Evolutionary conservation across 2,113 vertebrate genomes (phyloP).

Genomic region (Cyprinodon variegatus): DNA sequence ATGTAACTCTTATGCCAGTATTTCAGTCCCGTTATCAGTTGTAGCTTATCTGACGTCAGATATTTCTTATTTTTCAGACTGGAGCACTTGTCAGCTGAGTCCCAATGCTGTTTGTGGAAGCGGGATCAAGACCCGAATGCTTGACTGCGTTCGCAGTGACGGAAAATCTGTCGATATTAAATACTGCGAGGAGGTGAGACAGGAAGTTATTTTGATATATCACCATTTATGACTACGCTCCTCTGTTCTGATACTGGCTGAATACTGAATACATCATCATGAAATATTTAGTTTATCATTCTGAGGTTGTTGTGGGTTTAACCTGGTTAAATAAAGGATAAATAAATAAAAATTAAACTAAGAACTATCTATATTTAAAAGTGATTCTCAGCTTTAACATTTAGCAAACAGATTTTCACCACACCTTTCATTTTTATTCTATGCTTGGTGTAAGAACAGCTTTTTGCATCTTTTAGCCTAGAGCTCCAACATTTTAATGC

Average conservation of each 20-base stretch:
- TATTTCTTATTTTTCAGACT: conserved; percentile 81
- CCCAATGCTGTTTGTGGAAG: conserved; percentile 92
- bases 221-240: not conserved
- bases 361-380: too few species aligned
- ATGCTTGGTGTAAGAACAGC: conserved; percentile 37
- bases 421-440: conserved; percentile 56
- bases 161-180: conserved; percentile 94
- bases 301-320: conserved; percentile 37
- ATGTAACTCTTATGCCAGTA: not conserved
- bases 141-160: conserved; percentile 96
- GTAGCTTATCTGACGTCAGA: not conserved
- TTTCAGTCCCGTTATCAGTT: not conserved
- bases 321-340: too few species aligned
- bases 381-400: conserved; percentile 54
- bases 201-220: not conserved
- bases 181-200: conserved; percentile 91
- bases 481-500: conserved; percentile 26
- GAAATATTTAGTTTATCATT: conserved; percentile 53
- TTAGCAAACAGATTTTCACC: conserved; percentile 51
- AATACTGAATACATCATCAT: conserved; percentile 20
- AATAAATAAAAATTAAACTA: too few species aligned
- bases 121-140: conserved; percentile 94
- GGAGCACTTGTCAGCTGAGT: conserved; percentile 98
- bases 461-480: conserved; percentile 26
- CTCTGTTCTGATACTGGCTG: conserved; percentile 2